Evolutionary conservation across 1,140 invertebrate species (phyloP), one percentile per base, ranked within the genome.

Genomic region (Tigriopus japonicus): DNA sequence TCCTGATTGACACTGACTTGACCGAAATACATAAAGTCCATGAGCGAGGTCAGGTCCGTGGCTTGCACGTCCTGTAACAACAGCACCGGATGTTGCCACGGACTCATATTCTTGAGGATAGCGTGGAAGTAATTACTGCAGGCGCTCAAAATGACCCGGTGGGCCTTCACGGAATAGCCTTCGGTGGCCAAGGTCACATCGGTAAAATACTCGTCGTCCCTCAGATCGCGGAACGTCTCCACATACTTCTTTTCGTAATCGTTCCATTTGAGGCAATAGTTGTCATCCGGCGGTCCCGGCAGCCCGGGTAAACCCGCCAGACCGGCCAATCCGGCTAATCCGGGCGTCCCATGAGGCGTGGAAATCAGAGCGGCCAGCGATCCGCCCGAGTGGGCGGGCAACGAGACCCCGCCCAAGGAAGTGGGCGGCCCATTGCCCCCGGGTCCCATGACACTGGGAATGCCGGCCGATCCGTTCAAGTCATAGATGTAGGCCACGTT

Each of bases 261-360:
- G 81, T 87, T 88, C 85, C 85, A 87, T 82, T 85, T 85, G 78
- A 88, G 83, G 81, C 85, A 87, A 82, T 87, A 88, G 79, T 87
- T 85, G 83, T 87, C 85, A 86, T 85, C 87, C 55, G 28, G 12
- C 14, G 28, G 28, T 6, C 21, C 17, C 5, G 15, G 24, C 6
- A 58, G 17, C 6, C 15, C 28, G 17, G 28, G 21, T 9, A 35
- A 35, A 9, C 28, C 28, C 28, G 28, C 28, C 9, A 35, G 9
- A 3, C 28, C 28, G 28, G 28, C 28, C 28, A 35, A 35, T 5
- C 28, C 28, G 28, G 28, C 28, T 9, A 35, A 35, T 3, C 28
- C 28, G 28, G 28, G 9, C 28, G 28, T 5, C 3, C 28, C 28
- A 35, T 35, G 28, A 9, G 28, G 28, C 28, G 28, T 3, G 3